A percentile compares a stretch with the other conserved stretches of the same genome.
Conservation (phyloP, 2,888 invertebrate species). For the Phaedon cochleariae region DNA sequence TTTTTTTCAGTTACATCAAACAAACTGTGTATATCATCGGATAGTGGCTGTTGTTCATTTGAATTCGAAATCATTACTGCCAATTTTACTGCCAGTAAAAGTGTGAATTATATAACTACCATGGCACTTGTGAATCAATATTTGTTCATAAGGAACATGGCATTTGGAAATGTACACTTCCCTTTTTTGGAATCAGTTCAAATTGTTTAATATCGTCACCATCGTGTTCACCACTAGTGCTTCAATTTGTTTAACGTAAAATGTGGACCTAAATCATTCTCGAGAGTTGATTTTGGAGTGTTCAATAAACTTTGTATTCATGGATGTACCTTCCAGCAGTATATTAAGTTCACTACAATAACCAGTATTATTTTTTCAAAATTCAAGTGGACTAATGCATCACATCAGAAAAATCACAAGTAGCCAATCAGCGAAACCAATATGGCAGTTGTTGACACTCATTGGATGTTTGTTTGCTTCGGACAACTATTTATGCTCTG, state of each 20-base stretch:
- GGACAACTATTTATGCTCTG: too few relatives aligned
- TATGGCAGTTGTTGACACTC: too few relatives aligned
- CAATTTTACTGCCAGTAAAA: conserved; percentile 44
- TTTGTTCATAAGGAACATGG: conserved; percentile 10
- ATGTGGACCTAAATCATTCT: neutral
- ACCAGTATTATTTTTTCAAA: too few relatives aligned
- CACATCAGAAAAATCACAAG: neutral
- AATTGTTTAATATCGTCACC: conserved; percentile 1
- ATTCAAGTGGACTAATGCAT: neutral
- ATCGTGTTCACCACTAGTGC: conserved; percentile 15
- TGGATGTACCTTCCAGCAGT: too few relatives aligned
- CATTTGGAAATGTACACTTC: neutral
- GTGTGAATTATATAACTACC: conserved; percentile 6
- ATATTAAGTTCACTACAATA: too few relatives aligned
- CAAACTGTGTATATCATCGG: neutral
- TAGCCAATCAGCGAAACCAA: too few relatives aligned
- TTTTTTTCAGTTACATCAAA: neutral
- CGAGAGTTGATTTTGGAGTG: conserved; percentile 8
- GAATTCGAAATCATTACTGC: conserved; percentile 45
- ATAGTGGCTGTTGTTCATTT: conserved; percentile 28
- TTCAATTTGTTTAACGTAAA: conserved; percentile 10
- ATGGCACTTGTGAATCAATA: conserved; percentile 10
- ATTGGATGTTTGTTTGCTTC: too few relatives aligned
- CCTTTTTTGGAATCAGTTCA: neutral
- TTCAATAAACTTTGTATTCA: neutral